Evolutionary conservation across 2,797 vertebrate genomes (phyloP).

Genomic region (Fistularia tabacaria): DNA sequence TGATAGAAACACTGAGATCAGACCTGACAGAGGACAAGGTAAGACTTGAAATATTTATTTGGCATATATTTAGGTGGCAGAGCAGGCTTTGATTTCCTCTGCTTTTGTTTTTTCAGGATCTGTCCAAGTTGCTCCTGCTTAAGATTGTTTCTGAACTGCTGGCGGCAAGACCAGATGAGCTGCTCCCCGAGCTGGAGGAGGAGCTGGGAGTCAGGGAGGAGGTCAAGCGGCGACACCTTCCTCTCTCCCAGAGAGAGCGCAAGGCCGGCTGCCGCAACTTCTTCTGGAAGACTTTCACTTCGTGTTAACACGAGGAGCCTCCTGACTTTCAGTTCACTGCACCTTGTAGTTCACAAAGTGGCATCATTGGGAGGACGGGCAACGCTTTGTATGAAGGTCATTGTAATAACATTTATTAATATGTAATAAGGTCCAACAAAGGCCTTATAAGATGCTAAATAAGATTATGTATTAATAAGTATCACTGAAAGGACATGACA

Average conservation of each 20-base stretch:
- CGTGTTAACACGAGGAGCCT: slow-evolving; percentile 57
- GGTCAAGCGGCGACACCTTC: slow-evolving; percentile 63
- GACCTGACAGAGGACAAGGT: slow-evolving; percentile 60
- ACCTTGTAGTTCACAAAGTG: no score
- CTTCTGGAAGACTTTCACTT: slow-evolving; percentile 83
- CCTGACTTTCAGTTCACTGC: background rate
- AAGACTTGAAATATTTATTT: slow-evolving; percentile 12
- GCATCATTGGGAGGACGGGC: no score
- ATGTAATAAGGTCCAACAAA: background rate
- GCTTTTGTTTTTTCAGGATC: slow-evolving; percentile 46
- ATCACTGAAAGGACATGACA: background rate
- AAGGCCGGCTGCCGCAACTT: slow-evolving; percentile 80
- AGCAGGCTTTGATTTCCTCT: background rate
- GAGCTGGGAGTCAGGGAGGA: slow-evolving; percentile 38
- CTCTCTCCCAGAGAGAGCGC: slow-evolving; percentile 68
- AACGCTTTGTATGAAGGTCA: no score
- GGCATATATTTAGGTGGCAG: no score
- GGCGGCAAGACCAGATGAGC: slow-evolving; percentile 20
- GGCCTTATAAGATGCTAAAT: background rate
- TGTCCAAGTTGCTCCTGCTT: slow-evolving; percentile 52
- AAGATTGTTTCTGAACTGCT: slow-evolving; percentile 58
- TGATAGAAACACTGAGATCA: slow-evolving; percentile 42
- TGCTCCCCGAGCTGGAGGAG: slow-evolving; percentile 39
- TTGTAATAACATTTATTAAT: background rate
- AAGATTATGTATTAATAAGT: background rate